Evolutionary conservation across 2,113 vertebrate species (phyloP).

Genomic region (Hiodon alosoides): DNA sequence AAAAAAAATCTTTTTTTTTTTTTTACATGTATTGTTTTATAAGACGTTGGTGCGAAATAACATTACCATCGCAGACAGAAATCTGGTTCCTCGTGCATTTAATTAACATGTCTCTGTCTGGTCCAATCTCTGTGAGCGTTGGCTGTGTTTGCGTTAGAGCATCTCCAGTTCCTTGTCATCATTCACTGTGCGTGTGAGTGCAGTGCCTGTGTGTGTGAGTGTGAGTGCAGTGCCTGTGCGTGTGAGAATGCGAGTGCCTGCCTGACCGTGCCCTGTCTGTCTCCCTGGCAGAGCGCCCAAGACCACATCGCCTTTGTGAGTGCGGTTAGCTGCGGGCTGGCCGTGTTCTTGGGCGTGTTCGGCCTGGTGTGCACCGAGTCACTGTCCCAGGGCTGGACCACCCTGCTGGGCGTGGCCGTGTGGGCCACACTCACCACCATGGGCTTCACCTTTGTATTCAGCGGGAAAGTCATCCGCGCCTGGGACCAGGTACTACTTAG

Average conservation of each 20-base stretch:
- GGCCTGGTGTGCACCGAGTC: constrained; percentile 74
- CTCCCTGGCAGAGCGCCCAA: constrained; percentile 43
- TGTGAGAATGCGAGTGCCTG: not conserved
- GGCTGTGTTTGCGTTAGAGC: no score
- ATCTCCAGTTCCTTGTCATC: no score
- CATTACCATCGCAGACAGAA: no score
- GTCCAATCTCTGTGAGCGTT: no score
- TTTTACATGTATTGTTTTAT: no score
- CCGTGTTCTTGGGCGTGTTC: constrained; percentile 71
- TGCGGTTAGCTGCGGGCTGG: constrained; percentile 67
- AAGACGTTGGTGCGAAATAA: no score
- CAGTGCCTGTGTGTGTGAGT: no score
- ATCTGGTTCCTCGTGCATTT: no score
- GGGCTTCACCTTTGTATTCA: constrained; percentile 77
- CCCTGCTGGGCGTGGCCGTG: constrained; percentile 63
- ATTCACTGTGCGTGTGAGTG: not conserved
- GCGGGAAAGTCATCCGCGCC: constrained; percentile 37
- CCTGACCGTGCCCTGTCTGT: not conserved
- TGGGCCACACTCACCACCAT: constrained; percentile 80
- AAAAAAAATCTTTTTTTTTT: no score
- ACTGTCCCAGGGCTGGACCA: constrained; percentile 72
- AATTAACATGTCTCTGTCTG: no score
- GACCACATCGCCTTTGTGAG: constrained; percentile 63
- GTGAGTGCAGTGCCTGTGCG: not conserved
- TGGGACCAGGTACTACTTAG: constrained; percentile 80